Percentiles rank a stretch among this genome's conserved stretches.
Evolutionary conservation across 2,797 vertebrate genomes (phyloP).

Genomic region (Zenarchopterus dispar): DNA sequence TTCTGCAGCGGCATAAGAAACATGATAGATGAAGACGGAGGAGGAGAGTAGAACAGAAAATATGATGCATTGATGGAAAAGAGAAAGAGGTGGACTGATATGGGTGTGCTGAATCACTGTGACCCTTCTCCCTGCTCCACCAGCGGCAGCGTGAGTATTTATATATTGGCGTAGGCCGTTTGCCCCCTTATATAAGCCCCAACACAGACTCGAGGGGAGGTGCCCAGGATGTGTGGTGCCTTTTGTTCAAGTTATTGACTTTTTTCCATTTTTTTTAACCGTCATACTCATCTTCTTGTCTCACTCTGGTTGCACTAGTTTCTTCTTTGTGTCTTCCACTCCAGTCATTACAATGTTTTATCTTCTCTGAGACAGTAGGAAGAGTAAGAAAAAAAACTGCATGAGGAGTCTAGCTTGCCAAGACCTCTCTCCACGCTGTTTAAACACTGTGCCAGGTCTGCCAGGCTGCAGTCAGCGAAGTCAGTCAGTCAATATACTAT

Average conservation of each 20-base stretch:
- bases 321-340: slow-evolving; percentile 54
- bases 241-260: slow-evolving; percentile 68
- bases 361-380: slow-evolving; percentile 58
- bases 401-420: slow-evolving; percentile 58
- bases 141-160: slow-evolving; percentile 77
- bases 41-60: slow-evolving; percentile 26
- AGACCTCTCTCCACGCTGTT: slow-evolving; percentile 39
- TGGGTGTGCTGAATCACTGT: slow-evolving; percentile 78
- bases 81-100: slow-evolving; percentile 73
- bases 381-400: slow-evolving; percentile 44
- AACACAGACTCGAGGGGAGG: slow-evolving; percentile 47
- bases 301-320: slow-evolving; percentile 36
- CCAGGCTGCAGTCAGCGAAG: slow-evolving; percentile 36
- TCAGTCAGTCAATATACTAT: slow-evolving; percentile 12
- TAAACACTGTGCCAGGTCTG: slow-evolving; percentile 58
- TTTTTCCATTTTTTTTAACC: slow-evolving; percentile 31
- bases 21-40: slow-evolving; percentile 40
- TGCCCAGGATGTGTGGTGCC: slow-evolving; percentile 54
- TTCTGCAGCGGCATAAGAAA: slow-evolving; percentile 29
- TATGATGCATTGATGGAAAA: slow-evolving; percentile 56
- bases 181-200: slow-evolving; percentile 78
- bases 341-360: slow-evolving; percentile 39
- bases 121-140: slow-evolving; percentile 75
- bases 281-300: slow-evolving; percentile 1
- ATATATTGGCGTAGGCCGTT: slow-evolving; percentile 77